Evolutionary conservation across 2,113 vertebrate species (phyloP), one percentile per base, ranked within the genome.

Genomic region (Holacanthus passer): DNA sequence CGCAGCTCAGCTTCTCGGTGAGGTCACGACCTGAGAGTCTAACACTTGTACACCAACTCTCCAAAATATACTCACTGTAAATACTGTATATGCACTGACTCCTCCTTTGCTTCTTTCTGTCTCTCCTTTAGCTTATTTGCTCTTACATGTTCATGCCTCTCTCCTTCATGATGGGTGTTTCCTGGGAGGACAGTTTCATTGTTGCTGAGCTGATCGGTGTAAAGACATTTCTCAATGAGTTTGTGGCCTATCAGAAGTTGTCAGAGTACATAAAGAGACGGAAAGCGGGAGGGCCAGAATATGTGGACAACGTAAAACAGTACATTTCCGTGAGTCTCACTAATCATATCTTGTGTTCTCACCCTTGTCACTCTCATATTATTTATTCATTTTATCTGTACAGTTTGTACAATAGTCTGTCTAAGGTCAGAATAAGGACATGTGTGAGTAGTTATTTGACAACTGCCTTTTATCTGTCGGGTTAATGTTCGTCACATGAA

Each of bases 171-270:
- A 97, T 98, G 97, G 97, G 97, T 2, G 93, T 98, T 50, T 95
- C 97, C 85, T 97, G 95, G 96, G 95, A 98, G 85, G 97, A 98
- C 86, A 96, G 96, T 79, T 97, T 97, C 78, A 91, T 96, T 47
- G 95, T 98, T 0, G 97, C 94, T 48, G 95, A 95, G 86, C 95
- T 98, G 64, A 92, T 97, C 62, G 97, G 96, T 7, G 93, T 95
- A 58, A 98, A 97, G 94, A 97, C 96, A 19, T 97, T 98, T 89
- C 95, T 98, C 87, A 97, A 96, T 91, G 96, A 97, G 89, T 97
- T 98, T 93, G 93, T 98, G 78, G 96, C 97, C 79, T 98, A 96
- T 64, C 87, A 97, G 68, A 94, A 92, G 4, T 92, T 98, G 83
- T 94, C 96, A 37, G 82, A 89, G 80, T 58, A 96, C 47, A 97